Base-by-base conservation (phyloP, 2,888 invertebrate species). In the Linnaemya tessellans region DNA sequence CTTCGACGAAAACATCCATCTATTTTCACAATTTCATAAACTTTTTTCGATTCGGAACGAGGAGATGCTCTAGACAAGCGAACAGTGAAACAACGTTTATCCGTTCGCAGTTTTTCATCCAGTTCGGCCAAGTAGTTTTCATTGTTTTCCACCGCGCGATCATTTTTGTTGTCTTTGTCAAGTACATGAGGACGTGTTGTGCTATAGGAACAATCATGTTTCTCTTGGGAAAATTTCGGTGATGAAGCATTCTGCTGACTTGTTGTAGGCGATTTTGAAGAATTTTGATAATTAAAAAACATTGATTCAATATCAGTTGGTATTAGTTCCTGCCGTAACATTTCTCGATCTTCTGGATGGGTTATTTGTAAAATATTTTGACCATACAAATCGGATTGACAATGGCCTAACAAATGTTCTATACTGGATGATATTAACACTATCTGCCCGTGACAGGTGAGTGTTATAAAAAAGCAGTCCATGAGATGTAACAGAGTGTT, bases 351-450 rank as follows among this genome's bases (percentile, higher is more conserved):
- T 89, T 96, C 94, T 46, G 95, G 94, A 92, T 97, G 96, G 38
- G 97, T 95, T 92, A 97, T 96, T 90, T 96, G 95, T 93, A 96
- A 95, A 91, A 98, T 91, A 88, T 95, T 96, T 92, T 96, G 95
- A 10, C 96, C 96, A 91, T 97, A 94, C 88, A 98, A 93, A 91
- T 98, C 97, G 88, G 96, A 95, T 95, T 96, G 96, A 89, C 96
- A 95, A 92, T 98, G 97, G 73, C 98, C 98, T 85, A 98, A 94
- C 88, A 97, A 94, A 88, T 96, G 95, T 91, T 97, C 97, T n/a
- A 98, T 95, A 88, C 96, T 96, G 74, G 96, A 95, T n/a, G 98
- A 97, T 38, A 97, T 95, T 89, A 96, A 96, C 86, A 98, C 95
- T 88, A 98, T 96, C 91, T 97, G 96, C 9, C 98, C 98, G 70